Percentiles rank a stretch among this genome's conserved stretches.
These are phyloP conservation scores for Dryomyza anilis DNA, from an alignment of 2,888 invertebrate species.

Conservation along the genomic window DNA sequence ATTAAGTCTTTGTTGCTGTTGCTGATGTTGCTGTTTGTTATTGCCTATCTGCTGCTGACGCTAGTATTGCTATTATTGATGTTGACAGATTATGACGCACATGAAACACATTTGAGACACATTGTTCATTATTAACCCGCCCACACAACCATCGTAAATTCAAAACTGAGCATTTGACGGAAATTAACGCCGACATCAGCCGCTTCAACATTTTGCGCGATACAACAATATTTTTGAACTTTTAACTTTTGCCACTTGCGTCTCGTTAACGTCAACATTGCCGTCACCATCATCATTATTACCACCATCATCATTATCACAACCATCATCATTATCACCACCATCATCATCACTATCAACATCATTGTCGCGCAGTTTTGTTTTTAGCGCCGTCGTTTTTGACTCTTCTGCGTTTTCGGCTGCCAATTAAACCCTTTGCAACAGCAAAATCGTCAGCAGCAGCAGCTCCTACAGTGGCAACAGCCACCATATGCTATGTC, in stretches of 20 bases:
- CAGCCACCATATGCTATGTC: too few relatives aligned
- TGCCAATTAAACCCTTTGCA: not conserved
- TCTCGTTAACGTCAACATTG: slow-evolving; percentile 2
- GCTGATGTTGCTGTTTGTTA: not conserved
- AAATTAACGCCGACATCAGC: not conserved
- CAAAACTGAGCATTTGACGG: not conserved
- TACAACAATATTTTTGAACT: slow-evolving; percentile 3
- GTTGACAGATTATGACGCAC: slow-evolving; percentile 1
- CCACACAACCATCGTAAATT: not conserved
- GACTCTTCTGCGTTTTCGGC: not conserved
- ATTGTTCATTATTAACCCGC: not conserved
- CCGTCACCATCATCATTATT: not conserved
- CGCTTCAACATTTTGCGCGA: not conserved
- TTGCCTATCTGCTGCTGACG: not conserved
- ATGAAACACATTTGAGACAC: slow-evolving; percentile 2
- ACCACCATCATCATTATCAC: not conserved
- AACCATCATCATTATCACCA: not conserved
- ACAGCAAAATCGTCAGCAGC: too few relatives aligned
- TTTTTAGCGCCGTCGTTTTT: not conserved
- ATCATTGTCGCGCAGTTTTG: too few relatives aligned
- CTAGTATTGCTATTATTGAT: not conserved
- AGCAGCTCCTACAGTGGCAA: too few relatives aligned
- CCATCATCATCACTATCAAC: not conserved
- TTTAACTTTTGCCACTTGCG: slow-evolving; percentile 1
- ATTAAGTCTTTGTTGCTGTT: not conserved